Evolutionary conservation across 1,140 invertebrate species (phyloP).

Genomic region (Platyscapa corneri): DNA sequence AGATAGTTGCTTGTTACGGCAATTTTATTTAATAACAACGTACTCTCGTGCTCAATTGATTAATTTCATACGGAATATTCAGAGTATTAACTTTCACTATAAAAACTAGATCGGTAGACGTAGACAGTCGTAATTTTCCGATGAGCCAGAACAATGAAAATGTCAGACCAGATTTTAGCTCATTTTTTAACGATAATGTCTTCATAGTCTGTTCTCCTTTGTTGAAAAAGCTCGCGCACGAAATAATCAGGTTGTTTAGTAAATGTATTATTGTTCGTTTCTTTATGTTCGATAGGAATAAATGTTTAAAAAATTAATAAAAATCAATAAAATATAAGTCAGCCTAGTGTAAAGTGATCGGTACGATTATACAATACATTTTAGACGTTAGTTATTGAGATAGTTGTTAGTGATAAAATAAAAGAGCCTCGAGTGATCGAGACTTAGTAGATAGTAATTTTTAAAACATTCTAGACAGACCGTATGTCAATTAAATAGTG

Average conservation of each 20-base stretch:
- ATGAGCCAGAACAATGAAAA: neutral
- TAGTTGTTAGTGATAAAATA: neutral
- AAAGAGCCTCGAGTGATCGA: neutral
- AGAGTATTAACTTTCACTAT: too few species aligned
- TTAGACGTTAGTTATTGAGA: neutral
- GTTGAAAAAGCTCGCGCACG: neutral
- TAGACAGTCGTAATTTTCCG: too few species aligned
- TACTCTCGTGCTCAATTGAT: too few species aligned
- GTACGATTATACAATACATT: neutral
- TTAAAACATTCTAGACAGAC: constrained; percentile 19
- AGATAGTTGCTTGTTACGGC: too few species aligned
- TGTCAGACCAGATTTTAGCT: neutral
- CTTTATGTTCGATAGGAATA: neutral
- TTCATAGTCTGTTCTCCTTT: neutral
- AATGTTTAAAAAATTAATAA: neutral
- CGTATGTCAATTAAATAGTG: neutral
- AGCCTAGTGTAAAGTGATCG: neutral
- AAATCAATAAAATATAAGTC: neutral
- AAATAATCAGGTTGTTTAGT: neutral
- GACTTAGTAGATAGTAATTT: neutral
- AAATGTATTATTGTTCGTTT: neutral
- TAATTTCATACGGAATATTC: too few species aligned
- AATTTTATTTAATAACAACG: too few species aligned
- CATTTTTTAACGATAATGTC: neutral
- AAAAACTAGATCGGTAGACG: too few species aligned